Evolutionary conservation across 2,888 invertebrate species (phyloP).

Genomic region (Thymelicus sylvestris): DNA sequence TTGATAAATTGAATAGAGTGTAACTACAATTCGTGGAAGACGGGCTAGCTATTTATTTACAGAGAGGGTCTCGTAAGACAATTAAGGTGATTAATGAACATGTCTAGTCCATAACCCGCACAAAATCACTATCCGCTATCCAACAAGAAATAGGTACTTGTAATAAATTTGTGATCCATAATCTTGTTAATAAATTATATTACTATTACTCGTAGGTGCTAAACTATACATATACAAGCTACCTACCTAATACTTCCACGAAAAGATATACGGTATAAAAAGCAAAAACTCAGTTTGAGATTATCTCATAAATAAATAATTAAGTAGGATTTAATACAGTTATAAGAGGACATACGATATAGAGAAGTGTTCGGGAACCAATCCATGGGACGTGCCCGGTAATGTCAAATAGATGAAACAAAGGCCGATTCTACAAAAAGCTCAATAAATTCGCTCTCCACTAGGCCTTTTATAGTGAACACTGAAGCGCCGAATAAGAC

Average conservation of each 20-base stretch:
- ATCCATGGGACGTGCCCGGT: background rate
- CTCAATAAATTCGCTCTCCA: background rate
- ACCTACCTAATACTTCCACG: too few species aligned
- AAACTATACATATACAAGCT: too few species aligned
- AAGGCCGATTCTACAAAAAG: background rate
- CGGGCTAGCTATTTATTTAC: constrained; percentile 3
- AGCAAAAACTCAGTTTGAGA: too few species aligned
- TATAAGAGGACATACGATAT: background rate
- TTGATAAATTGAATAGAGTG: constrained; percentile 8
- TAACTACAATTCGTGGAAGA: background rate
- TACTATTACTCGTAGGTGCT: too few species aligned
- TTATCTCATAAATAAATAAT: background rate
- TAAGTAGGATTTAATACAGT: background rate
- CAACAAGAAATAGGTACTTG: constrained; percentile 2
- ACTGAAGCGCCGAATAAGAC: too few species aligned
- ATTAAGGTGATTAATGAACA: constrained; percentile 23
- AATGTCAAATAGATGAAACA: background rate
- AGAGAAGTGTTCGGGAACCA: background rate
- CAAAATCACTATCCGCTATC: background rate
- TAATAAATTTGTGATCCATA: background rate
- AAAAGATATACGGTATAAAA: too few species aligned
- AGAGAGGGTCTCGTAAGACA: constrained; percentile 7
- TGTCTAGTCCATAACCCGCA: constrained; percentile 10
- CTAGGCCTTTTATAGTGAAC: too few species aligned
- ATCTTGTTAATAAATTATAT: too few species aligned